phyloP scores from a whole-genome alignment of 2,888 invertebrate species.

The Sarcophaga variegata region DNA sequence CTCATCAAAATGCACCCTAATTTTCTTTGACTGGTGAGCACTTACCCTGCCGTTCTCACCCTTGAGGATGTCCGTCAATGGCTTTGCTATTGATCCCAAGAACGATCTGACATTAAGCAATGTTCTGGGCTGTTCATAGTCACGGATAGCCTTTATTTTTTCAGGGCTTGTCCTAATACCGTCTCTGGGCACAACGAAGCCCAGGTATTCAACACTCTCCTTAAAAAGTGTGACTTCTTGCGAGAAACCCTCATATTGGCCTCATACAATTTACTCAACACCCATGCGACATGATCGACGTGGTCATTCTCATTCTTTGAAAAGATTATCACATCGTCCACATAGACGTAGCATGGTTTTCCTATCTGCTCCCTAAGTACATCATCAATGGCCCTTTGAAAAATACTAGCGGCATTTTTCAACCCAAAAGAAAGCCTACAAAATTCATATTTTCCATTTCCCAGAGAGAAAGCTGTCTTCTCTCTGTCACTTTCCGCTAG shows the following conservation, averaged over 20 bases:
- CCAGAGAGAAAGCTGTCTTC: no score
- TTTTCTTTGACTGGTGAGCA: conserved; percentile 54
- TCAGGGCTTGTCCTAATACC: conserved; percentile 33
- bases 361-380: conserved; percentile 49
- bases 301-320: conserved; percentile 49
- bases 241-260: conserved; percentile 62
- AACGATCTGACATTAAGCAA: conserved; percentile 33
- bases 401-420: conserved; percentile 46
- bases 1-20: conserved; percentile 50
- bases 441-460: conserved; percentile 47
- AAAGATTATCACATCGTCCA: conserved; percentile 57
- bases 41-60: conserved; percentile 68
- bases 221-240: conserved; percentile 64
- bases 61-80: conserved; percentile 66
- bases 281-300: conserved; percentile 49
- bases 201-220: conserved; percentile 36
- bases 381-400: conserved; percentile 50
- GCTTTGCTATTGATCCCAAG: conserved; percentile 64
- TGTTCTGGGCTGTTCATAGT: conserved; percentile 29
- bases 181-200: conserved; percentile 22
- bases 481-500: no score
- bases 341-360: conserved; percentile 47
- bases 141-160: conserved; percentile 22
- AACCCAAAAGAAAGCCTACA: conserved; percentile 53
- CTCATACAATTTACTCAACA: conserved; percentile 41